These are phyloP conservation scores for Drosophila guanche DNA, from an alignment of 1,140 invertebrate genomes.

Conservation along the genomic window DNA sequence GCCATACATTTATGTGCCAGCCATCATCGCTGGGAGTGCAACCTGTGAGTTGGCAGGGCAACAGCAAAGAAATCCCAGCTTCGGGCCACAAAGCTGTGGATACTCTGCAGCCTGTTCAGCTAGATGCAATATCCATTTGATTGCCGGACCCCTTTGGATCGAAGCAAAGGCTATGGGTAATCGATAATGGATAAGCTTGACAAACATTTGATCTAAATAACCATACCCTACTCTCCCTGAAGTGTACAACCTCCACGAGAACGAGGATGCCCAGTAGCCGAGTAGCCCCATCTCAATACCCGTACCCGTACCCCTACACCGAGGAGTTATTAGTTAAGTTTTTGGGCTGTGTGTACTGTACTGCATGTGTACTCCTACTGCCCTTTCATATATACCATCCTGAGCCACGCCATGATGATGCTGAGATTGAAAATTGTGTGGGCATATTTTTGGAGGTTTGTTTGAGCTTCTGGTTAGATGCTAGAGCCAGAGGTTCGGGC, in stretches of 20 bases:
- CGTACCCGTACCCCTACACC: slow-evolving; percentile 24
- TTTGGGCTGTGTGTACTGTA: slow-evolving; percentile 16
- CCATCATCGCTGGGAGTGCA: slow-evolving; percentile 24
- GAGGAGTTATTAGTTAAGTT: slow-evolving; percentile 58
- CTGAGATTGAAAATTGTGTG: slow-evolving; percentile 63
- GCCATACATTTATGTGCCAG: slow-evolving; percentile 29
- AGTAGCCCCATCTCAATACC: too few relatives aligned
- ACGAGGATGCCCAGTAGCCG: too few relatives aligned
- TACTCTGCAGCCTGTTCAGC: too few relatives aligned
- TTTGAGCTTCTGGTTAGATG: slow-evolving; percentile 23
- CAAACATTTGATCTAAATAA: too few relatives aligned
- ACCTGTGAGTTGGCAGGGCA: background rate
- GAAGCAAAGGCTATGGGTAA: too few relatives aligned
- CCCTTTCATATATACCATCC: slow-evolving; percentile 12
- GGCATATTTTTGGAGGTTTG: slow-evolving; percentile 59
- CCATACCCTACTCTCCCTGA: too few relatives aligned
- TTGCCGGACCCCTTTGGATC: too few relatives aligned
- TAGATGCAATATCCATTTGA: too few relatives aligned
- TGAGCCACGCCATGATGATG: slow-evolving; percentile 21
- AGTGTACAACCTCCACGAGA: too few relatives aligned
- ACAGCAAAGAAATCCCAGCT: background rate
- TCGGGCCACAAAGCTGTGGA: too few relatives aligned
- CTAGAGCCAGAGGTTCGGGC: slow-evolving; percentile 1
- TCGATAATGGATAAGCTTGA: too few relatives aligned
- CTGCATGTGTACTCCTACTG: background rate